Evolutionary conservation across 2,888 invertebrate species (phyloP).

Genomic region (Tillus elongatus): DNA sequence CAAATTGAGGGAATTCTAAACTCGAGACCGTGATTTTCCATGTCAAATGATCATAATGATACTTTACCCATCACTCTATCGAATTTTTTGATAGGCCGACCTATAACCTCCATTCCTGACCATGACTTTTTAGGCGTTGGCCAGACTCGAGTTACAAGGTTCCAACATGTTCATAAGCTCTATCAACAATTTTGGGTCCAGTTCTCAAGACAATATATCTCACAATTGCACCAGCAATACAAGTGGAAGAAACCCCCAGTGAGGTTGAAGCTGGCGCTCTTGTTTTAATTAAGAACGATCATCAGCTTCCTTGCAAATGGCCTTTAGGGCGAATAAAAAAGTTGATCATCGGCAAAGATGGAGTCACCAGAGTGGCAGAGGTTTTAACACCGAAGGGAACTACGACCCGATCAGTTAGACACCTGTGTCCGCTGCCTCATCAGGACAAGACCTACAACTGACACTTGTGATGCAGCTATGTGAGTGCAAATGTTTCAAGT

Average conservation of each 20-base stretch:
- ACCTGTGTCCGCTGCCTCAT: background rate
- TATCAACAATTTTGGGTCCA: too few relatives aligned
- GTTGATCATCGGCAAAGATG: background rate
- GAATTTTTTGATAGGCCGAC: too few relatives aligned
- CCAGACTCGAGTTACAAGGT: too few relatives aligned
- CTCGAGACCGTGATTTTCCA: slow-evolving; percentile 2
- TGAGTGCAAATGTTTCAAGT: too few relatives aligned
- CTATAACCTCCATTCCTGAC: too few relatives aligned
- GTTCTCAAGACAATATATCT: too few relatives aligned
- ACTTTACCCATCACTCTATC: too few relatives aligned
- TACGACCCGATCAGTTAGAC: background rate
- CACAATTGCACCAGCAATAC: too few relatives aligned
- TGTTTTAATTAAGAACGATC: background rate
- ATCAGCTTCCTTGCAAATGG: slow-evolving; percentile 4
- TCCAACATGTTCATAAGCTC: slow-evolving; percentile 1
- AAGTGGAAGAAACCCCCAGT: too few relatives aligned
- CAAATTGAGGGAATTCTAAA: slow-evolving; percentile 4
- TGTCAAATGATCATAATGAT: background rate
- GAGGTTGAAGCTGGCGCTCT: background rate
- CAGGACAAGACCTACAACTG: slow-evolving; percentile 2
- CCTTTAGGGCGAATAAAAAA: slow-evolving; percentile 3
- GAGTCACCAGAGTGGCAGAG: background rate
- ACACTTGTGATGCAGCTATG: too few relatives aligned
- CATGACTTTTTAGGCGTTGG: too few relatives aligned
- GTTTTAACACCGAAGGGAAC: background rate